Conservation (phyloP, 2,888 invertebrate species). For the Caenorhabditis sp. region DNA sequence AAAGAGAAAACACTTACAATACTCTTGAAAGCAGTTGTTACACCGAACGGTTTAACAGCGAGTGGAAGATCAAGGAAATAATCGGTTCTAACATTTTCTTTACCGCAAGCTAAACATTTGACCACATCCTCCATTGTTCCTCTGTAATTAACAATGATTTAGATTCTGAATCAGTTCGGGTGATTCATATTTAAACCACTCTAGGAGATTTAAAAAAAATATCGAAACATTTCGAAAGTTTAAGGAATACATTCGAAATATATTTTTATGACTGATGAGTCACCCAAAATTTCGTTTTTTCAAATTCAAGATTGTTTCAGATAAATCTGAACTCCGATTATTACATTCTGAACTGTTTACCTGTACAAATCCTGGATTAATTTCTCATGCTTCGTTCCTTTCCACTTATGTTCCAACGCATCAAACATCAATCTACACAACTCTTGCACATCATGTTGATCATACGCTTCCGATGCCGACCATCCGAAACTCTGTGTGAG, state of each 20-base stretch:
- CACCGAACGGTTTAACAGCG: slow-evolving; percentile 84
- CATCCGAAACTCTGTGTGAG: slow-evolving; percentile 88
- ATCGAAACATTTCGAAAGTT: no score
- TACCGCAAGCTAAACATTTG: slow-evolving; percentile 82
- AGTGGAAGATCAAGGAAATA: slow-evolving; percentile 86
- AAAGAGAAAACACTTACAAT: slow-evolving; percentile 76
- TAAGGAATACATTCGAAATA: not conserved
- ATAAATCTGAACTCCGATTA: no score
- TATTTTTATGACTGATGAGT: no score
- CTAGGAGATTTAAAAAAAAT: no score
- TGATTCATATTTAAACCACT: no score
- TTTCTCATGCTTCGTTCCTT: slow-evolving; percentile 81
- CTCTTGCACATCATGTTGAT: slow-evolving; percentile 91
- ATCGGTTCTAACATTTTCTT: slow-evolving; percentile 84
- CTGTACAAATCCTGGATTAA: slow-evolving; percentile 84
- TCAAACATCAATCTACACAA: slow-evolving; percentile 89
- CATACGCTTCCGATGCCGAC: slow-evolving; percentile 88
- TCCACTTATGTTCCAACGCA: slow-evolving; percentile 84
- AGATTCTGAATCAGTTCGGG: no score
- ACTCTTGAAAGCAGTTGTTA: slow-evolving; percentile 81
- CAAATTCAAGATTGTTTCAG: no score
- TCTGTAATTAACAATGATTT: slow-evolving; percentile 69
- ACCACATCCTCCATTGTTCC: slow-evolving; percentile 86
- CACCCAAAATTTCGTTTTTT: not conserved
- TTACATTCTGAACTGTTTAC: no score